These are phyloP conservation scores for Microtus californicus DNA, from an alignment of 2,797 vertebrate species.

Conservation along the genomic window DNA sequence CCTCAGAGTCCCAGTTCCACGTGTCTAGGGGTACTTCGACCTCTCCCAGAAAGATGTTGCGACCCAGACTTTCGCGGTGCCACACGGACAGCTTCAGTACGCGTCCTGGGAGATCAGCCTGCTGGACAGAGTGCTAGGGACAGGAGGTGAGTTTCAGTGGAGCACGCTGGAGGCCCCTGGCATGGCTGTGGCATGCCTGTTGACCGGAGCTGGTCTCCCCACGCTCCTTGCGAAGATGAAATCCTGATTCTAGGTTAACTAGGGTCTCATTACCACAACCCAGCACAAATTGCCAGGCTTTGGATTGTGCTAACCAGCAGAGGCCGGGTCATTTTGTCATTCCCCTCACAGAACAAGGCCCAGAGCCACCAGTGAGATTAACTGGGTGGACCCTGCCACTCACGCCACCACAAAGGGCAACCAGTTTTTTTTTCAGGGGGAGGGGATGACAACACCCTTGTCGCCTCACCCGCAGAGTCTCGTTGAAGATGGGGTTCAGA, in stretches of 20 bases:
- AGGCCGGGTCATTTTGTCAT: not conserved
- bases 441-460: too few relatives aligned
- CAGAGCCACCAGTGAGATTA: not conserved
- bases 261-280: not conserved
- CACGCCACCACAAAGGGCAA: not conserved
- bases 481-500: conserved; percentile 95
- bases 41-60: conserved; percentile 96
- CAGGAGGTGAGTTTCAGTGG: not conserved
- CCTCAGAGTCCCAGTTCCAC: conserved; percentile 94
- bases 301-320: not conserved
- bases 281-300: not conserved
- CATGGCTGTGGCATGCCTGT: not conserved
- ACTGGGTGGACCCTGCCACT: not conserved
- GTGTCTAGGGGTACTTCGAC: conserved; percentile 91
- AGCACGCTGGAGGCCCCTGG: not conserved
- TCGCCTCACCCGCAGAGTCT: conserved; percentile 93
- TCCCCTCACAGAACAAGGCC: not conserved
- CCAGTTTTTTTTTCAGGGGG: not conserved
- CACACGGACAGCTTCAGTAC: conserved; percentile 96
- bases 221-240: not conserved
- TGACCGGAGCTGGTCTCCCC: not conserved
- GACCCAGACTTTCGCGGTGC: conserved; percentile 93
- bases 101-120: conserved; percentile 91
- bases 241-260: not conserved
- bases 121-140: conserved; percentile 92